Base-by-base conservation (phyloP, 2,888 invertebrate genomes). In the Amphimallon solstitiale region DNA sequence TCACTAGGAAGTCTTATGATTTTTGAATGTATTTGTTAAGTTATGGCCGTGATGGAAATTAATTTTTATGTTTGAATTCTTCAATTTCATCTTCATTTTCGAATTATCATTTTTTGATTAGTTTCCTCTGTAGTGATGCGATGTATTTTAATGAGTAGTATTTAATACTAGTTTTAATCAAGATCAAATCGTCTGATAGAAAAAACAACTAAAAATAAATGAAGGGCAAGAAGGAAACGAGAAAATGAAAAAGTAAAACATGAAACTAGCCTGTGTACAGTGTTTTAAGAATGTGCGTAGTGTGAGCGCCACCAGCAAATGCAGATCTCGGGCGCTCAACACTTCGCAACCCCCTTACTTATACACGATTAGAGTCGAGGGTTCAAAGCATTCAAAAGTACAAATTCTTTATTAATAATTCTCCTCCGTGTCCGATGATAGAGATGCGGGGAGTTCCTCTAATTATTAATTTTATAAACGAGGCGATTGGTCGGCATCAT, bases 341-440 rank as follows among this genome's bases (percentile, higher is more conserved):
- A 59, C 67, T 49, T 29, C 46, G 60, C 23, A 49, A 56, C 56
- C 65, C 54, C 59, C 62, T 51, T 34, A 14, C 7, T 29, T 35
- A 6, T n/a, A 52, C 10, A 35, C 6, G 23, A 54, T 9, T 7
- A 9, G 40, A 17, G 19, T 17, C 5, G 4, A 29, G 29, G 29
- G 56, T 21, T 40, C 10, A 14, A 77, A 79, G 81, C 83, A 83
- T 84, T 84, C 82, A 83, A 86, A 86, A 90, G 89, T 89, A 90
- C 89, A 89, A 90, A 89, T 89, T 89, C 88, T 87, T 85, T 88
- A 85, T 86, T 56, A 40, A 72, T 70, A 76, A 75, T 74, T 75
- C 76, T 73, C 73, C 40, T 14, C n/a, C 43, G 40, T 9, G 14
- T 43, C 43, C 43, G 12, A 43, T 43, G 43, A 43, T 43, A 43